Percentiles rank a stretch among this genome's conserved stretches.
Conservation (phyloP, 2,888 invertebrate genomes). For the Andrena bicolor region DNA sequence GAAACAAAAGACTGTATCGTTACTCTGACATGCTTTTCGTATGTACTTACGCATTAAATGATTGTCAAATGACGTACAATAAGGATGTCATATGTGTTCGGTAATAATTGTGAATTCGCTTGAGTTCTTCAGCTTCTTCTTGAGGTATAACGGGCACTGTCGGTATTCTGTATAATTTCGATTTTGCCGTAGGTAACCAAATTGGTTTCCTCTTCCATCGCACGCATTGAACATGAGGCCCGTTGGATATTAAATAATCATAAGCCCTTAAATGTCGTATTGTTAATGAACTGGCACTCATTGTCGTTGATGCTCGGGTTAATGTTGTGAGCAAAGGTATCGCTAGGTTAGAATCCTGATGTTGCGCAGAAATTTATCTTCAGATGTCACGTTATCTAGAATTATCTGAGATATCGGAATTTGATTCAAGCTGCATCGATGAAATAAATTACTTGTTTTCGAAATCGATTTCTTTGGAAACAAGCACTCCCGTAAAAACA, state of each 20-base stretch:
- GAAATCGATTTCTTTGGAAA: constrained; percentile 11
- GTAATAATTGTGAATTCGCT: constrained; percentile 90
- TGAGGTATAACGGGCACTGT: constrained; percentile 86
- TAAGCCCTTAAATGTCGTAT: constrained; percentile 35
- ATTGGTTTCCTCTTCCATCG: constrained; percentile 91
- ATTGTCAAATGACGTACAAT: constrained; percentile 86
- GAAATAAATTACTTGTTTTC: not conserved
- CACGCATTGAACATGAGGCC: constrained; percentile 79
- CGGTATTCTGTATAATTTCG: constrained; percentile 91
- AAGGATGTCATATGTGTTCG: constrained; percentile 86
- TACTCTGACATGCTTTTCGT: not conserved
- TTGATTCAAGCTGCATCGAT: constrained; percentile 1
- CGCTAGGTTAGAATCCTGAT: constrained; percentile 26
- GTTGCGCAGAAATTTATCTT: constrained; percentile 13
- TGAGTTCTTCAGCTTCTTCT: constrained; percentile 89
- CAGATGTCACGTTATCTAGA: not conserved
- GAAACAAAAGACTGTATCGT: not conserved
- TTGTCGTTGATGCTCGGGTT: constrained; percentile 34
- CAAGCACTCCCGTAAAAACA: not conserved
- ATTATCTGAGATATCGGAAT: constrained; percentile 4
- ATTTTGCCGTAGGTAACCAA: constrained; percentile 93
- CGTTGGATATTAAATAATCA: constrained; percentile 39
- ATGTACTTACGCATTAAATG: not conserved
- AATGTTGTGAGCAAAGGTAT: constrained; percentile 16
- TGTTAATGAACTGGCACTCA: constrained; percentile 27